A percentile compares a stretch with the other conserved stretches of the same genome.
Conservation (phyloP, 2,113 vertebrate species). For the Cyanistes caeruleus region DNA sequence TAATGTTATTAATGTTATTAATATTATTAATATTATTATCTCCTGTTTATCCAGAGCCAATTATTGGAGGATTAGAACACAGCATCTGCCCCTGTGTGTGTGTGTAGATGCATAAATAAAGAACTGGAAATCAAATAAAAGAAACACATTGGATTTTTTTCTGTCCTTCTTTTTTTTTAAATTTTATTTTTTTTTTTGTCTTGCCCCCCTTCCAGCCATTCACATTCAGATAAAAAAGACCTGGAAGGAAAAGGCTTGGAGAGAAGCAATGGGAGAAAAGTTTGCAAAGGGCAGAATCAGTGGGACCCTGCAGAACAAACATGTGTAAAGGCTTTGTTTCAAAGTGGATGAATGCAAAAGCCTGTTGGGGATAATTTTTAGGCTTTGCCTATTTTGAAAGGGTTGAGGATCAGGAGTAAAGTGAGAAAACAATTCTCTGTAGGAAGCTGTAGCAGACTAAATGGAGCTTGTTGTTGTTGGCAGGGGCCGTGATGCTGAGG, state of each 20-base stretch:
- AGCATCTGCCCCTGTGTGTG: conserved; percentile 31
- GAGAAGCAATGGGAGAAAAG: conserved; percentile 53
- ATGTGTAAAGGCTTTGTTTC: conserved; percentile 54
- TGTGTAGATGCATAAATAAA: conserved; percentile 58
- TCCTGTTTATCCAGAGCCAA: conserved; percentile 75
- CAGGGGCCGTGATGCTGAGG: conserved; percentile 13
- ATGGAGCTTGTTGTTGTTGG: conserved; percentile 45
- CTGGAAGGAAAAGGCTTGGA: background rate
- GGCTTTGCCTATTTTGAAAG: conserved; percentile 24
- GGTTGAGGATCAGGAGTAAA: conserved; percentile 47
- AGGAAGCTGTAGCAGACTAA: conserved; percentile 51
- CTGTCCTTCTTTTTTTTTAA: background rate
- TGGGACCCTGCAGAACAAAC: conserved; percentile 31
- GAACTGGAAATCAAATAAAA: conserved; percentile 43
- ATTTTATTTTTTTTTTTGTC: background rate
- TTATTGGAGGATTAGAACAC: conserved; percentile 75
- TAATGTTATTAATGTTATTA: too few relatives aligned
- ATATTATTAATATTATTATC: conserved; percentile 41
- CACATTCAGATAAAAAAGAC: conserved; percentile 20
- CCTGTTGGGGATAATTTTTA: conserved; percentile 28
- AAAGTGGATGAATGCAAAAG: background rate
- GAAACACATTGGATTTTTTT: background rate
- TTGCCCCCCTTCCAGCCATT: background rate
- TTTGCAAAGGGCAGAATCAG: conserved; percentile 62
- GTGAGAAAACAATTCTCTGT: conserved; percentile 37